phyloP scores from a whole-genome alignment of 1,140 invertebrate species.

The Penaeus japonicus region DNA sequence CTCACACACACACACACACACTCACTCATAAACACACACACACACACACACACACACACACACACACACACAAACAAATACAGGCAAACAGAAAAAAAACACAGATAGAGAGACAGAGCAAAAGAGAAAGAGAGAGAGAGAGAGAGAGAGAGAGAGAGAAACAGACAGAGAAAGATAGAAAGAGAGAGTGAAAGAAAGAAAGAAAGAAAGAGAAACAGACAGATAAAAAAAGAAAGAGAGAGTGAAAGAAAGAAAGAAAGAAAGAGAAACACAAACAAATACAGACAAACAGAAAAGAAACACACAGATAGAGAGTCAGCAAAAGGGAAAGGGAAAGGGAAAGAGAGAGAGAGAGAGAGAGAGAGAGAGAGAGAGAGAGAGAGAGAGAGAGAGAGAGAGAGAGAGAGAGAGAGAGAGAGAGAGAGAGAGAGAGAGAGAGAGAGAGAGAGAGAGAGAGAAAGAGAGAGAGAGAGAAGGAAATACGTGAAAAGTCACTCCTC shows the following conservation, averaged over 20 bases:
- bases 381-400: neutral
- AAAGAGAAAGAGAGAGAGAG: neutral
- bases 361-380: neutral
- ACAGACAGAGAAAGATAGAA: neutral
- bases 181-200: neutral
- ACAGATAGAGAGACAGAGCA: neutral
- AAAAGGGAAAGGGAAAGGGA: neutral
- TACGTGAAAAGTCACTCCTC: neutral
- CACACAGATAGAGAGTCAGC: too few species aligned
- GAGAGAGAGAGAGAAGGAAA: neutral
- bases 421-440: neutral
- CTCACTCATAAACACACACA: neutral
- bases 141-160: neutral
- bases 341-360: conserved; percentile 9
- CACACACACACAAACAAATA: neutral
- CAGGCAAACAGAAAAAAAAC: neutral
- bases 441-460: neutral
- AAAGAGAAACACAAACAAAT: neutral
- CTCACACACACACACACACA: neutral
- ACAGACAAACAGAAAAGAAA: neutral
- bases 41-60: neutral
- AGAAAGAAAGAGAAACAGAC: neutral
- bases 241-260: neutral
- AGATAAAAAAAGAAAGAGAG: neutral
- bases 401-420: neutral